phyloP scores from a whole-genome alignment of 2,888 invertebrate genomes.

The Macrophya alboannulata region DNA sequence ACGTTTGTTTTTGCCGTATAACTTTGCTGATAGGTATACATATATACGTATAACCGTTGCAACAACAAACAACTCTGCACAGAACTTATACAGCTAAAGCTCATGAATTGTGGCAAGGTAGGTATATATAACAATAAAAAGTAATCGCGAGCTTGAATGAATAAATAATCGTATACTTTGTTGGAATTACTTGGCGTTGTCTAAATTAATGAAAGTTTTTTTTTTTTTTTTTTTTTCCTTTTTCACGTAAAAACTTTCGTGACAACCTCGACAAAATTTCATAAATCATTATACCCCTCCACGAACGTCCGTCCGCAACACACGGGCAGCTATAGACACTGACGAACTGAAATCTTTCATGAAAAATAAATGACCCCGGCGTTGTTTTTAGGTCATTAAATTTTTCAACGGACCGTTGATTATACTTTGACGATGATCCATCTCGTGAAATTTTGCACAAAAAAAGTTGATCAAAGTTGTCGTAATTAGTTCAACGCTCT shows the following conservation, averaged over 20 bases:
- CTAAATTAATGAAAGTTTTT: slow-evolving; percentile 41
- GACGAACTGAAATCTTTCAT: not conserved
- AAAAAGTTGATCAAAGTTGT: not conserved
- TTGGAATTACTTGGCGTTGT: slow-evolving; percentile 25
- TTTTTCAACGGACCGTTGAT: not conserved
- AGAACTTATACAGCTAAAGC: not conserved
- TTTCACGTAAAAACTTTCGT: not conserved
- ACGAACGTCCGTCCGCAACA: not conserved
- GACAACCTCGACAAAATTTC: not conserved
- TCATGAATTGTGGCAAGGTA: not conserved
- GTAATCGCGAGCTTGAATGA: not conserved
- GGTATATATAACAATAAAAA: not conserved
- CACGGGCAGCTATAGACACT: not conserved
- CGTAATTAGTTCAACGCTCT: not conserved
- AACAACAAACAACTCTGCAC: not conserved
- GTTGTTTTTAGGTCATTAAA: slow-evolving; percentile 23
- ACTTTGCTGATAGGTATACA: not conserved
- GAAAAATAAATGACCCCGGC: not conserved
- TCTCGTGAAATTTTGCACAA: not conserved
- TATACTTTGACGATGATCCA: not conserved
- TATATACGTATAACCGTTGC: not conserved
- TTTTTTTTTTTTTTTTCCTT: not conserved
- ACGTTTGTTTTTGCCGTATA: not conserved
- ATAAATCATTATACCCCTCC: not conserved
- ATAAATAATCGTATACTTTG: slow-evolving; percentile 33